Conservation (phyloP, 2,888 invertebrate genomes). For the Incurvaria masculella region DNA sequence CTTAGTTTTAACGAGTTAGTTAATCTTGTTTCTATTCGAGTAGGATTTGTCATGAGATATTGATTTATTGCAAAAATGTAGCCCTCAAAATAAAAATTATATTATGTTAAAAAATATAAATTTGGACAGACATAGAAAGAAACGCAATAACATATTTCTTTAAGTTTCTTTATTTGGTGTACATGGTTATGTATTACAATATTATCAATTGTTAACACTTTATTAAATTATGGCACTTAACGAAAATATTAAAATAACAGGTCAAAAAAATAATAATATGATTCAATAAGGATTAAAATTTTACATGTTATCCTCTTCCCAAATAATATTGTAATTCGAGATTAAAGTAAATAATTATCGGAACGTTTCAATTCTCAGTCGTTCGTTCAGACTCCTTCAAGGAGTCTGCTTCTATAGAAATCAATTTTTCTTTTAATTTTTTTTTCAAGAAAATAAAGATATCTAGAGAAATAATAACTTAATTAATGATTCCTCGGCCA, state of each 20-base stretch:
- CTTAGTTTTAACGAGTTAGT: too few species aligned
- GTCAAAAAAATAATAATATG: conserved; percentile 18
- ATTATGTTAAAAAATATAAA: background rate
- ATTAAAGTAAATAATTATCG: conserved; percentile 20
- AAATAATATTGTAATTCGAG: background rate
- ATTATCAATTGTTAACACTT: conserved; percentile 53
- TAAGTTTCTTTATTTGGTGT: conserved; percentile 51
- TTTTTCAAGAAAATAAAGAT: conserved; percentile 46
- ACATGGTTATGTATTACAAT: conserved; percentile 55
- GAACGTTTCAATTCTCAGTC: conserved; percentile 52
- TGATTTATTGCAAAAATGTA: too few species aligned
- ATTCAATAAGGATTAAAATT: background rate
- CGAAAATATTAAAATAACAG: conserved; percentile 37
- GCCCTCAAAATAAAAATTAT: too few species aligned
- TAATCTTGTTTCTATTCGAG: too few species aligned
- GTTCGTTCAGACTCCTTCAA: conserved; percentile 38
- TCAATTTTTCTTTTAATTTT: conserved; percentile 29
- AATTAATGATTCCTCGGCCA: conserved; percentile 46
- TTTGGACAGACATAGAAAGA: conserved; percentile 13
- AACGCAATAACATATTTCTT: conserved; percentile 34
- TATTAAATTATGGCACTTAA: conserved; percentile 54
- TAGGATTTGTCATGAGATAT: too few species aligned
- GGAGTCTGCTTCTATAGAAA: conserved; percentile 36
- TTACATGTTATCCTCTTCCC: background rate
- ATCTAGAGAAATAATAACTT: conserved; percentile 38